Evolutionary conservation across 1,140 invertebrate genomes (phyloP).

Genomic region (Heterodera carotae): DNA sequence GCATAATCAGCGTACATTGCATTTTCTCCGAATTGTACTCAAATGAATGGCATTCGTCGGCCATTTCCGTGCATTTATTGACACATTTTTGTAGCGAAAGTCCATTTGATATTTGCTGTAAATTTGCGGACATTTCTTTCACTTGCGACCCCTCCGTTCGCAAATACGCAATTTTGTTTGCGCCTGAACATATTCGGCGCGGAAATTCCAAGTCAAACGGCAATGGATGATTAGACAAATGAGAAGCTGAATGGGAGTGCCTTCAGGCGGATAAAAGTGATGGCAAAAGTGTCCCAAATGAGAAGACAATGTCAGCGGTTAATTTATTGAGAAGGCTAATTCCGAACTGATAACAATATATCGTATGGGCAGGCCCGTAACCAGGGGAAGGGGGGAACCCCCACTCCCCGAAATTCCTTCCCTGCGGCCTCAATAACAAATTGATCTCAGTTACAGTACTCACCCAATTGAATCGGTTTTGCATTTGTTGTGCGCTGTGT

Average conservation of each 20-base stretch:
- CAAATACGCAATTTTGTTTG: slow-evolving; percentile 43
- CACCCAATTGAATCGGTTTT: too few relatives aligned
- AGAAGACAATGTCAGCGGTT: too few relatives aligned
- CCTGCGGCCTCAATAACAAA: too few relatives aligned
- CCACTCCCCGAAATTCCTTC: too few relatives aligned
- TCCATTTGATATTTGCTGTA: slow-evolving; percentile 23
- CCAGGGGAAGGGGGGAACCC: too few relatives aligned
- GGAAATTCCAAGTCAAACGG: not conserved
- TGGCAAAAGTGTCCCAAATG: too few relatives aligned
- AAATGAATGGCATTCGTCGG: slow-evolving; percentile 54
- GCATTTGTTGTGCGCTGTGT: too few relatives aligned
- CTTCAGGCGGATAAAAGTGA: too few relatives aligned
- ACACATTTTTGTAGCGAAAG: slow-evolving; percentile 50
- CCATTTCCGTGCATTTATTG: slow-evolving; percentile 47
- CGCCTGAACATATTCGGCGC: slow-evolving; percentile 24
- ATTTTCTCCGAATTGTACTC: slow-evolving; percentile 58
- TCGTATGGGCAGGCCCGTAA: too few relatives aligned
- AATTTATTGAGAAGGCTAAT: too few relatives aligned
- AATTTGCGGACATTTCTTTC: slow-evolving; percentile 19
- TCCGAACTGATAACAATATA: too few relatives aligned
- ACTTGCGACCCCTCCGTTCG: slow-evolving; percentile 40
- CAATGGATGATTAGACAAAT: not conserved
- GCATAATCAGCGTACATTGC: slow-evolving; percentile 56
- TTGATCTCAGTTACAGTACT: too few relatives aligned
- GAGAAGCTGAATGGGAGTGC: not conserved